These are phyloP conservation scores for Myzus persicae DNA, from an alignment of 1,140 invertebrate species.

Conservation along the genomic window DNA sequence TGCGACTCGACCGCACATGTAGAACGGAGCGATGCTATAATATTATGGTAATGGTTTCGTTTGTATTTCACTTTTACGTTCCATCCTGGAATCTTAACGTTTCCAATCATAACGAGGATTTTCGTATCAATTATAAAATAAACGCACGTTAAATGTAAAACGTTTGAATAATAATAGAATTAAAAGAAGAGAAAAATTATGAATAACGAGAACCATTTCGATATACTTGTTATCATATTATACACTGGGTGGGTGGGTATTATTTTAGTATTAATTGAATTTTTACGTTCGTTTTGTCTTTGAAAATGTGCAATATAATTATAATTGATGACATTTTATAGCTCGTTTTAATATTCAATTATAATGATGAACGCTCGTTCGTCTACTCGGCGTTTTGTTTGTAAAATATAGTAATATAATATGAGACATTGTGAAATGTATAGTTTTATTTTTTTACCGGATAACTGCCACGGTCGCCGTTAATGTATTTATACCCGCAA, in stretches of 20 bases:
- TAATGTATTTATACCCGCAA: background rate
- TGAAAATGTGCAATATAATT: background rate
- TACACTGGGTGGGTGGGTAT: background rate
- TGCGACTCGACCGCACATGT: constrained; percentile 48
- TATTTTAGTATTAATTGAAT: background rate
- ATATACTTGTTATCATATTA: background rate
- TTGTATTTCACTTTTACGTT: constrained; percentile 34
- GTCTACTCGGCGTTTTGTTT: background rate
- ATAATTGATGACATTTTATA: background rate
- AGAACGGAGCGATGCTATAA: background rate
- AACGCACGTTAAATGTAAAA: background rate
- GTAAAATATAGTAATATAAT: too few relatives aligned
- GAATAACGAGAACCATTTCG: background rate
- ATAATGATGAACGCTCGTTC: background rate
- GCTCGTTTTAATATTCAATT: background rate
- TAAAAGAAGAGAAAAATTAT: background rate
- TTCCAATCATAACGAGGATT: background rate
- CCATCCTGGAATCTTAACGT: background rate
- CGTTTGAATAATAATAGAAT: background rate
- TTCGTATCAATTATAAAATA: background rate
- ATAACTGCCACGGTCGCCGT: background rate
- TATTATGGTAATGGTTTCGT: background rate
- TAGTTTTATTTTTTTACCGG: background rate
- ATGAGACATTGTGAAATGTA: too few relatives aligned
- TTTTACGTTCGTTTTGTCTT: background rate